Evolutionary conservation across 2,888 invertebrate genomes (phyloP).

Genomic region (Latrodectus elegans): DNA sequence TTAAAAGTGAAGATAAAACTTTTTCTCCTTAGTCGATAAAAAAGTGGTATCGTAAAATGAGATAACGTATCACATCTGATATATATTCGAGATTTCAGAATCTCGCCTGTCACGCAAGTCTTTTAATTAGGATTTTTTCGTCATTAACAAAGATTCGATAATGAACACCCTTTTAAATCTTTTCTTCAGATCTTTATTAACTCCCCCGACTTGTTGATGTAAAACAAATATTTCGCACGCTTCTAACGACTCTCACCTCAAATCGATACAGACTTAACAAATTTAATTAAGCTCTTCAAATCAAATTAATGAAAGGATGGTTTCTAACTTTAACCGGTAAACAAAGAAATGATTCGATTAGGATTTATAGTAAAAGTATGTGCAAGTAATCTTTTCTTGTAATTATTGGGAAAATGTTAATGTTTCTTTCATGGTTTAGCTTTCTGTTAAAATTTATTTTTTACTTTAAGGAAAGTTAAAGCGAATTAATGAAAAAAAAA

Average conservation of each 20-base stretch:
- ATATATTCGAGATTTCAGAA: conserved; percentile 42
- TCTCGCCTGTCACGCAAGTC: conserved; percentile 55
- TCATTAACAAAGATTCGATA: conserved; percentile 60
- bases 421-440: too few species aligned
- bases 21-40: conserved; percentile 4
- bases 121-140: conserved; percentile 62
- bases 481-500: too few species aligned
- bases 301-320: conserved; percentile 5
- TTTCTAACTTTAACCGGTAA: conserved; percentile 4
- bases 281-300: conserved; percentile 30
- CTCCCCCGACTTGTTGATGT: conserved; percentile 64
- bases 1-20: not conserved
- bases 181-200: conserved; percentile 52
- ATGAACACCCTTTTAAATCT: conserved; percentile 29
- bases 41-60: conserved; percentile 41
- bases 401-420: too few species aligned
- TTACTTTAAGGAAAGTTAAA: too few species aligned
- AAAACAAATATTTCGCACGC: conserved; percentile 55
- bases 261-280: conserved; percentile 35
- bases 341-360: not conserved
- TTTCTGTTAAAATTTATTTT: too few species aligned
- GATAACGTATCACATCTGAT: conserved; percentile 45
- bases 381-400: not conserved
- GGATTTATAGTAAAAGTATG: not conserved
- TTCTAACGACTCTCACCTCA: conserved; percentile 1